A percentile compares a stretch with the other conserved stretches of the same genome.
Evolutionary conservation across 2,113 vertebrate species (phyloP).

Genomic region (Nanorana parkeri): DNA sequence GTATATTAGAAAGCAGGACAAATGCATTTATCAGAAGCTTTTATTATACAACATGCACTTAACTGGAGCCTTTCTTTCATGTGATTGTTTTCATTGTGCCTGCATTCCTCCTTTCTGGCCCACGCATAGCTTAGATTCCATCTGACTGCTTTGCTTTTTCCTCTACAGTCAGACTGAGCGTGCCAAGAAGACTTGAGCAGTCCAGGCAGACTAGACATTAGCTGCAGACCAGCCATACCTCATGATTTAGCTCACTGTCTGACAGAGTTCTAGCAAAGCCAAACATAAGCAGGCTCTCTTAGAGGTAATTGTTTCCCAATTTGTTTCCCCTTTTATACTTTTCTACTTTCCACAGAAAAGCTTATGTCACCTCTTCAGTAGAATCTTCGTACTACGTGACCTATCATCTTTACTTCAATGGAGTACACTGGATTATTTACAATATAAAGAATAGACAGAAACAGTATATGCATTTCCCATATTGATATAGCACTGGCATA

Average conservation of each 20-base stretch:
- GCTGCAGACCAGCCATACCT: slow-evolving; percentile 44
- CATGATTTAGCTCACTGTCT: slow-evolving; percentile 54
- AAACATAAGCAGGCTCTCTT: slow-evolving; percentile 29
- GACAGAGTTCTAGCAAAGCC: slow-evolving; percentile 25
- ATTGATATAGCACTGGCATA: no score
- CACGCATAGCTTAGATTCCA: slow-evolving; percentile 70
- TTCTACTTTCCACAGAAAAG: background rate
- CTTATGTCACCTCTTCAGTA: background rate
- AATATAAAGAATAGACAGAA: no score
- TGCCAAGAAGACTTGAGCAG: slow-evolving; percentile 52
- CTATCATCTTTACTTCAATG: no score
- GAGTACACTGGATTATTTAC: no score
- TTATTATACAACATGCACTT: slow-evolving; percentile 19
- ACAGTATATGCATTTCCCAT: no score
- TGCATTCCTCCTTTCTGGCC: slow-evolving; percentile 58
- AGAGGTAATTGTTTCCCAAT: slow-evolving; percentile 26
- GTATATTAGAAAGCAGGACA: background rate
- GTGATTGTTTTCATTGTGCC: slow-evolving; percentile 43
- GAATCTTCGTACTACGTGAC: no score
- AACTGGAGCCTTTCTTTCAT: slow-evolving; percentile 23
- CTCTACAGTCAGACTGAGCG: slow-evolving; percentile 40
- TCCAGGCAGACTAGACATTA: slow-evolving; percentile 42
- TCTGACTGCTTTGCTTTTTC: slow-evolving; percentile 50
- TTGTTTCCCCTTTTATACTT: background rate
- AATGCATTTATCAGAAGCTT: background rate